phyloP scores from a whole-genome alignment of 2,888 invertebrate genomes.

The Scaptomyza tumidula region DNA sequence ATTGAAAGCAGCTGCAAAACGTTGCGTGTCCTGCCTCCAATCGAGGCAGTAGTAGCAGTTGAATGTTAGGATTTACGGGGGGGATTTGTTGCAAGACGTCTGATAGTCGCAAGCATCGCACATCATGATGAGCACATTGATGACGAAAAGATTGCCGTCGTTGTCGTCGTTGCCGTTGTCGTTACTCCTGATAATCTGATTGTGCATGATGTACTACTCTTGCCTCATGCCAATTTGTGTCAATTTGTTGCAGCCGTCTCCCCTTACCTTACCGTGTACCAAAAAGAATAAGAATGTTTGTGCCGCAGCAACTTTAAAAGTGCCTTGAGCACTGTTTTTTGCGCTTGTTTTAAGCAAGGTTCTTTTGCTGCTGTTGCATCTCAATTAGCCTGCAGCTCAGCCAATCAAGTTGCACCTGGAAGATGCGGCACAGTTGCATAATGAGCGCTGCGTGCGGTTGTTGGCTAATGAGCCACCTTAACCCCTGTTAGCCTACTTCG shows the following conservation, averaged over 20 bases:
- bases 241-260: slow-evolving; percentile 52
- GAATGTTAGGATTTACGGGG: not conserved
- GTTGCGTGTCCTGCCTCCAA: slow-evolving; percentile 50
- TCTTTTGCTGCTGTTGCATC: slow-evolving; percentile 15
- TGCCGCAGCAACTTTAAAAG: slow-evolving; percentile 27
- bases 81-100: slow-evolving; percentile 15
- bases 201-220: slow-evolving; percentile 60
- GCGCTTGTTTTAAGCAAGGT: slow-evolving; percentile 25
- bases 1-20: slow-evolving; percentile 73
- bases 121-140: slow-evolving; percentile 58
- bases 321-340: slow-evolving; percentile 31
- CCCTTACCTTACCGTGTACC: too few species aligned
- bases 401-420: slow-evolving; percentile 36
- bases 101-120: not conserved
- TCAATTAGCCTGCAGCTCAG: slow-evolving; percentile 38
- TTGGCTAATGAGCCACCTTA: slow-evolving; percentile 67
- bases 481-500: slow-evolving; percentile 61
- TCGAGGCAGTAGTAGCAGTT: slow-evolving; percentile 3
- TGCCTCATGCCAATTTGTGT: slow-evolving; percentile 70
- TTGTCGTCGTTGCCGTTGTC: slow-evolving; percentile 13
- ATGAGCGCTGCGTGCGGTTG: slow-evolving; percentile 23
- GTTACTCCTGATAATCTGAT: slow-evolving; percentile 60
- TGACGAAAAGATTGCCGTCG: slow-evolving; percentile 37
- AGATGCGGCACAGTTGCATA: slow-evolving; percentile 40
- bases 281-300: not conserved